A percentile compares a stretch with the other conserved stretches of the same genome.
Evolutionary conservation across 2,888 invertebrate genomes (phyloP).

Genomic region (Lamellibrachia columna): DNA sequence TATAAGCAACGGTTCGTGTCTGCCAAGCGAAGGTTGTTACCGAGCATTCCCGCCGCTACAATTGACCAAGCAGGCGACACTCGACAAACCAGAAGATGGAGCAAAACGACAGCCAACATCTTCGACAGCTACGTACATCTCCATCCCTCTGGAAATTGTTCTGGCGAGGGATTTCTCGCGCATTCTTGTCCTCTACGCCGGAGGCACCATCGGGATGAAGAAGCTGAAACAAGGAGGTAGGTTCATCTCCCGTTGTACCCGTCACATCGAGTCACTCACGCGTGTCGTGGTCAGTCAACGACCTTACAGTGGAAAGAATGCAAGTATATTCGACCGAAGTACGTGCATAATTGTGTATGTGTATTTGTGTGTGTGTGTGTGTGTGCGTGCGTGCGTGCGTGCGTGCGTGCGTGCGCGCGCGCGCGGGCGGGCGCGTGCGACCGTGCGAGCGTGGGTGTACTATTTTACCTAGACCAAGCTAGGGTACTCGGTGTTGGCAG

Average conservation of each 20-base stretch:
- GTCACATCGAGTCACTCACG: background rate
- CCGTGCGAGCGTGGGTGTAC: background rate
- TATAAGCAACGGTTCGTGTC: background rate
- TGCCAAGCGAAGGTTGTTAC: background rate
- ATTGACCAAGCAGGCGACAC: background rate
- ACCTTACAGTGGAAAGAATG: background rate
- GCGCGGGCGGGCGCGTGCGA: background rate
- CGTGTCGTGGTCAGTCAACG: background rate
- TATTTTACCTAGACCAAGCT: background rate
- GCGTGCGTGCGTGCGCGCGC: background rate
- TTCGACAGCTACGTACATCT: background rate
- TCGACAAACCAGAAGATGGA: background rate
- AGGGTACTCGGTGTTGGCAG: background rate
- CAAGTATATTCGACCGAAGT: background rate
- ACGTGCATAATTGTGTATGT: background rate
- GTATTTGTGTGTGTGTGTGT: background rate
- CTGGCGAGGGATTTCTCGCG: slow-evolving; percentile 14
- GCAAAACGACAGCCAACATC: background rate
- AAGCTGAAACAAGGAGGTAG: slow-evolving; percentile 35
- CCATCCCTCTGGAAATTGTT: slow-evolving; percentile 11
- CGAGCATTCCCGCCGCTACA: background rate
- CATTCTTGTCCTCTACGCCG: slow-evolving; percentile 86
- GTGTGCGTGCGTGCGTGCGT: background rate
- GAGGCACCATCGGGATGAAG: slow-evolving; percentile 95
- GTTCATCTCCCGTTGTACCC: background rate